These are phyloP conservation scores for Rotaria sp. DNA, from an alignment of 2,888 invertebrate species.

Conservation along the genomic window DNA sequence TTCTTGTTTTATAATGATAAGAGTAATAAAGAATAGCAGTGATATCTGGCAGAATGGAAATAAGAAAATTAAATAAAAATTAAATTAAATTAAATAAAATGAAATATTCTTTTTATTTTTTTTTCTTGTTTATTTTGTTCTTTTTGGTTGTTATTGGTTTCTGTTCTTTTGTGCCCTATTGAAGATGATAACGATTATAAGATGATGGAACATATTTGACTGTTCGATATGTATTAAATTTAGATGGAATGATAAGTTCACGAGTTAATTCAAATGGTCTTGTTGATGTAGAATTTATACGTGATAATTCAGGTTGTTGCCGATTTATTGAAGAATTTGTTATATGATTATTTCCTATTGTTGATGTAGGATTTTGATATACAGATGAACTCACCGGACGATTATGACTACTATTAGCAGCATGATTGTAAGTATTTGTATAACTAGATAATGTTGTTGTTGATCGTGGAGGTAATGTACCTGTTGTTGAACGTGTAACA, in stretches of 20 bases:
- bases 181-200: neutral
- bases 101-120: too few species aligned
- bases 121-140: too few species aligned
- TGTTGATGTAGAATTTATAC: neutral
- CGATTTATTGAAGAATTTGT: neutral
- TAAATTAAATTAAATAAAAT: neutral
- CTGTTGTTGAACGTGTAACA: neutral
- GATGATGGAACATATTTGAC: conserved; percentile 3
- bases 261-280: neutral
- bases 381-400: neutral
- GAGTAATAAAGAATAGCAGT: neutral
- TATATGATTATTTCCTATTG: neutral
- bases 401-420: neutral
- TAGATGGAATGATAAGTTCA: neutral
- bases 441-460: neutral
- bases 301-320: neutral
- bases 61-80: neutral
- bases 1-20: neutral
- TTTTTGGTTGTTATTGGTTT: too few species aligned
- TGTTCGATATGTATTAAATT: neutral
- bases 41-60: neutral
- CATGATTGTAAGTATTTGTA: neutral
- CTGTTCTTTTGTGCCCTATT: neutral
- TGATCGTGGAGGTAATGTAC: neutral
- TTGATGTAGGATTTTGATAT: neutral